Evolutionary conservation across 2,797 vertebrate species (phyloP).

Genomic region (Neopelma chrysocephalum): DNA sequence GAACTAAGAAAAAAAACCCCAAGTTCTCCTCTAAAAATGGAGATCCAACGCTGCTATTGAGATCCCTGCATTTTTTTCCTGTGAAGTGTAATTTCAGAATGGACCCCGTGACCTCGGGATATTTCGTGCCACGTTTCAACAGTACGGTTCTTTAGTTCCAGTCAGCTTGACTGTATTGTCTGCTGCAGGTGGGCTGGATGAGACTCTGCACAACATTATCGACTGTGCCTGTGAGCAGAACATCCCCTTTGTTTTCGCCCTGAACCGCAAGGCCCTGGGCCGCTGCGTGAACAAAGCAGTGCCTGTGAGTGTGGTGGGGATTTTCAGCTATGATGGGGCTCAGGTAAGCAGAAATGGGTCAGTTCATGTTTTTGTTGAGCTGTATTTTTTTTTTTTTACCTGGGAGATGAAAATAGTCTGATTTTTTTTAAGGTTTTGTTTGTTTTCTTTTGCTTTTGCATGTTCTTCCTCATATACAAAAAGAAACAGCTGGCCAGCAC

Average conservation of each 20-base stretch:
- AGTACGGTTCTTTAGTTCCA: not conserved
- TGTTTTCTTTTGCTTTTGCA: not conserved
- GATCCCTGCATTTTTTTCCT: not conserved
- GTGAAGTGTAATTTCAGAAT: not conserved
- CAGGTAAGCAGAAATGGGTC: conserved; percentile 82
- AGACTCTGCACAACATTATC: conserved; percentile 93
- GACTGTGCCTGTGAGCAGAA: conserved; percentile 89
- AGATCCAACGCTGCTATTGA: rapidly evolving
- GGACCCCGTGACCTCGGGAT: rapidly evolving
- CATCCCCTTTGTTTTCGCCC: conserved; percentile 93
- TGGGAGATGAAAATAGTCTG: not conserved
- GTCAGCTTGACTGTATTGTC: not conserved
- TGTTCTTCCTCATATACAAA: not conserved
- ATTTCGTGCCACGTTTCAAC: not conserved
- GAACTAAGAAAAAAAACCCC: not conserved
- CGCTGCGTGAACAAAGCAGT: conserved; percentile 93
- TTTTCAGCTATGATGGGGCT: conserved; percentile 98
- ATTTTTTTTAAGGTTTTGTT: not conserved
- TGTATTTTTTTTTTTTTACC: not conserved
- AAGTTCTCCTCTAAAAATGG: not conserved
- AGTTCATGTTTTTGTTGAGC: not conserved
- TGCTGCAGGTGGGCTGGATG: conserved; percentile 91
- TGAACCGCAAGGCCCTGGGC: conserved; percentile 91
- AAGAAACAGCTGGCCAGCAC: not conserved
- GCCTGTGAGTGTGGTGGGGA: conserved; percentile 94